A percentile compares a stretch with the other conserved stretches of the same genome.
phyloP scores from a whole-genome alignment of 1,140 invertebrate genomes.

The Caenorhabditis briggsae region DNA sequence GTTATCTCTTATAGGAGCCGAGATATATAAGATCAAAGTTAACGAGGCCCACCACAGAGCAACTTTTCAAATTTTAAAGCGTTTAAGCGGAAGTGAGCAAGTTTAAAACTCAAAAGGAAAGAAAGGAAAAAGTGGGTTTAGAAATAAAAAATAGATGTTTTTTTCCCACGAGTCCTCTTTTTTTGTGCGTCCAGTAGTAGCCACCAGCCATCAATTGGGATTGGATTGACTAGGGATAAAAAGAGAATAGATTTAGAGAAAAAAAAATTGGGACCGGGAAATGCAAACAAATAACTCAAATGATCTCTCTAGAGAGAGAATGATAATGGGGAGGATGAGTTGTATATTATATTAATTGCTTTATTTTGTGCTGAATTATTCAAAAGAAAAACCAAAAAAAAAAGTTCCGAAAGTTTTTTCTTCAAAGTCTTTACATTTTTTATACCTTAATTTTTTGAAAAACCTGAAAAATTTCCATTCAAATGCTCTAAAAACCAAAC shows the following conservation, averaged over 20 bases:
- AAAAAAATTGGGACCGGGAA: neutral
- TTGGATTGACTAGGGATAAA: neutral
- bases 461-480: too few relatives aligned
- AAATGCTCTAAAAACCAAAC: too few relatives aligned
- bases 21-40: too few relatives aligned
- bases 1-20: too few relatives aligned
- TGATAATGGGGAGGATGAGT: neutral
- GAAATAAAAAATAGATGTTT: neutral
- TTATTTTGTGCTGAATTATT: neutral
- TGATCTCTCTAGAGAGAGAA: neutral
- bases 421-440: too few relatives aligned
- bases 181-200: neutral
- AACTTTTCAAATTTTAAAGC: neutral
- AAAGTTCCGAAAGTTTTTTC: too few relatives aligned
- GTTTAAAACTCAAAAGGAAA: neutral
- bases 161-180: conserved; percentile 12
- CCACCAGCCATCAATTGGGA: conserved; percentile 4
- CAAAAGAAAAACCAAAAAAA: too few relatives aligned
- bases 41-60: too few relatives aligned
- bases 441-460: too few relatives aligned
- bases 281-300: conserved; percentile 5
- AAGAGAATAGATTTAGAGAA: neutral
- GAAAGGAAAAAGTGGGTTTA: neutral
- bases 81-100: neutral
- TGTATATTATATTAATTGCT: neutral